Percentiles rank a stretch among this genome's conserved stretches.
Conservation (phyloP, 2,888 invertebrate species). For the Spodoptera littoralis region DNA sequence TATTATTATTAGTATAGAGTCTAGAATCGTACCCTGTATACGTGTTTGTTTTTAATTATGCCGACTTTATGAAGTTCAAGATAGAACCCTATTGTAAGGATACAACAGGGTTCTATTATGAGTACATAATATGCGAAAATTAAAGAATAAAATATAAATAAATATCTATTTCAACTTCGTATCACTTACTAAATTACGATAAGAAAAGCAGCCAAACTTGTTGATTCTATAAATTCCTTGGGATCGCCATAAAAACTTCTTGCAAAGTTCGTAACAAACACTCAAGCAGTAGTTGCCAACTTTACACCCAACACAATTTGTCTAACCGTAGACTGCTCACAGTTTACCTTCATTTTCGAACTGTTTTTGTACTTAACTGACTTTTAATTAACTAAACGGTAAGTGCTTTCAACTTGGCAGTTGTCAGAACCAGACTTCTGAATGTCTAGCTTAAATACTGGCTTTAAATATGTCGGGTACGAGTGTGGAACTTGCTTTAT, state of each 20-base stretch:
- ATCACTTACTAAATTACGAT: too few relatives aligned
- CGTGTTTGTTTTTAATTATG: too few relatives aligned
- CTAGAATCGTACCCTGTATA: too few relatives aligned
- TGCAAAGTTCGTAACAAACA: constrained; percentile 22
- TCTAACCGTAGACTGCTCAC: constrained; percentile 25
- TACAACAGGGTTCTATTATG: too few relatives aligned
- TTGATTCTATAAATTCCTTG: constrained; percentile 19
- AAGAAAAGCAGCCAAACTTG: constrained; percentile 20
- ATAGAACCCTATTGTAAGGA: too few relatives aligned
- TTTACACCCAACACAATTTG: constrained; percentile 44
- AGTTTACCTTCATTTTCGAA: constrained; percentile 44
- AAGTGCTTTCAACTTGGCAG: constrained; percentile 42
- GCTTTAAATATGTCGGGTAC: constrained; percentile 34
- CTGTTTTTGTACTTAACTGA: constrained; percentile 53
- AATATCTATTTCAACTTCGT: too few relatives aligned
- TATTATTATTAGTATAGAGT: too few relatives aligned
- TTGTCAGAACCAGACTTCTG: constrained; percentile 46
- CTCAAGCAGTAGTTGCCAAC: constrained; percentile 27
- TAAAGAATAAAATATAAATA: too few relatives aligned
- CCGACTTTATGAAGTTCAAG: too few relatives aligned
- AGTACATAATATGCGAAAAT: too few relatives aligned
- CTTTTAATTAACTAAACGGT: constrained; percentile 52
- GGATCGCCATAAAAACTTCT: constrained; percentile 13
- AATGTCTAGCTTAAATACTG: constrained; percentile 40
- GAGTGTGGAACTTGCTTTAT: constrained; percentile 23